Evolutionary conservation across 1,140 invertebrate species (phyloP).

Genomic region (Medauroidea extradentata): DNA sequence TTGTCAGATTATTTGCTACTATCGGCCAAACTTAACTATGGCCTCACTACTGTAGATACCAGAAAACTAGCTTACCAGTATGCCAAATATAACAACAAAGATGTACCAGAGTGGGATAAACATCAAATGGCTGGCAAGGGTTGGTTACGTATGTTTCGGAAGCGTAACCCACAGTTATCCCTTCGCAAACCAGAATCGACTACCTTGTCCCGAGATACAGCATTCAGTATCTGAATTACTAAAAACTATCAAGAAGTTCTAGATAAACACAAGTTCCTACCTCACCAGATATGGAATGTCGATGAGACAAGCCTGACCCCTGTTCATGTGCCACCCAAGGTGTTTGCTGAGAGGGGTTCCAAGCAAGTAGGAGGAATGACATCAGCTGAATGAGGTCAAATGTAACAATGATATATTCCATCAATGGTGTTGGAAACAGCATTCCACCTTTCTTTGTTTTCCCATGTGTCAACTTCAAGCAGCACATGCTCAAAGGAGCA

Average conservation of each 20-base stretch:
- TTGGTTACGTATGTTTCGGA: slow-evolving; percentile 6
- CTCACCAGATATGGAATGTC: slow-evolving; percentile 36
- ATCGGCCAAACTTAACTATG: not conserved
- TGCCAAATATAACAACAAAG: not conserved
- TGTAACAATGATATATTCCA: slow-evolving; percentile 34
- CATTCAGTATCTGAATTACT: slow-evolving; percentile 44
- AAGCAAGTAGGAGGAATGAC: slow-evolving; percentile 38
- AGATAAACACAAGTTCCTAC: slow-evolving; percentile 19
- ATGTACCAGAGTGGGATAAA: not conserved
- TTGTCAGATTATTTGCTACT: not conserved
- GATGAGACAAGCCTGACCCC: slow-evolving; percentile 45
- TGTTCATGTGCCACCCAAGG: slow-evolving; percentile 40
- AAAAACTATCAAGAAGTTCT: slow-evolving; percentile 28
- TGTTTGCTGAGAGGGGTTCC: slow-evolving; percentile 34
- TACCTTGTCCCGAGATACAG: slow-evolving; percentile 38
- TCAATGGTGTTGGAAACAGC: slow-evolving; percentile 25
- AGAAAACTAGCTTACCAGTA: not conserved
- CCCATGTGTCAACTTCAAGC: too few relatives aligned
- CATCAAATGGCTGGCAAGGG: not conserved
- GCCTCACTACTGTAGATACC: not conserved
- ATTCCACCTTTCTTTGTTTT: slow-evolving; percentile 30
- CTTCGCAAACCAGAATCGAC: slow-evolving; percentile 41
- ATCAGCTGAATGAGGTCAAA: slow-evolving; percentile 38
- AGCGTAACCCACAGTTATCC: slow-evolving; percentile 35
- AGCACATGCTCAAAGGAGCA: slow-evolving; percentile 9